These are phyloP conservation scores for Mionectes macconnelli DNA, from an alignment of 2,113 vertebrate genomes.

Conservation along the genomic window DNA sequence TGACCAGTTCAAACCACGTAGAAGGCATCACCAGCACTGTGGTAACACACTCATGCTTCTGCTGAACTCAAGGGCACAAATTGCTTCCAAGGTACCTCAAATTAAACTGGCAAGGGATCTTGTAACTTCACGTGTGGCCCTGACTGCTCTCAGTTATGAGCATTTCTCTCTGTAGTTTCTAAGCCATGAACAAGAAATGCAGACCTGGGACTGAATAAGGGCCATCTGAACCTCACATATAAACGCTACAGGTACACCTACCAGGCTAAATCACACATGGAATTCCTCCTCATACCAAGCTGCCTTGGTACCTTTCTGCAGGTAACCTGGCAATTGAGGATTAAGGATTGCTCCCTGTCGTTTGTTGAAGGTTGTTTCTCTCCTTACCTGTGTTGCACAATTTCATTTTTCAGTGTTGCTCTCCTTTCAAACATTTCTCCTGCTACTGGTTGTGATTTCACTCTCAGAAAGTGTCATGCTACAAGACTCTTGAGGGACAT, in stretches of 20 bases:
- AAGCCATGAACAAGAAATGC: background rate
- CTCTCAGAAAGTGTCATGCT: background rate
- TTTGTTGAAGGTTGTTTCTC: background rate
- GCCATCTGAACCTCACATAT: background rate
- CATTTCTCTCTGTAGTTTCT: background rate
- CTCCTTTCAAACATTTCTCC: background rate
- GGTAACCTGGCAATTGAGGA: background rate
- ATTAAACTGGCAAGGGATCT: background rate
- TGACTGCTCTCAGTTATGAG: background rate
- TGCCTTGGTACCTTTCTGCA: background rate
- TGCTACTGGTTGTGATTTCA: background rate
- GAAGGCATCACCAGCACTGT: background rate
- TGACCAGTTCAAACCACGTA: background rate
- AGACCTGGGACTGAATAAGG: background rate
- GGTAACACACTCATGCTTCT: background rate
- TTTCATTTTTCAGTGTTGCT: background rate
- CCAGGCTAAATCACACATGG: accelerated
- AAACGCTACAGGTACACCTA: background rate
- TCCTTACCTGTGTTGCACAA: accelerated
- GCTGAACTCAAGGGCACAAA: background rate
- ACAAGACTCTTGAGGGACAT: no score
- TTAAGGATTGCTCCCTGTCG: background rate
- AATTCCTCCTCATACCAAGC: background rate
- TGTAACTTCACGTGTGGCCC: background rate
- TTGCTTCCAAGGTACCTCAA: background rate